phyloP scores from a whole-genome alignment of 2,888 invertebrate species.

The Drosophila mettleri region DNA sequence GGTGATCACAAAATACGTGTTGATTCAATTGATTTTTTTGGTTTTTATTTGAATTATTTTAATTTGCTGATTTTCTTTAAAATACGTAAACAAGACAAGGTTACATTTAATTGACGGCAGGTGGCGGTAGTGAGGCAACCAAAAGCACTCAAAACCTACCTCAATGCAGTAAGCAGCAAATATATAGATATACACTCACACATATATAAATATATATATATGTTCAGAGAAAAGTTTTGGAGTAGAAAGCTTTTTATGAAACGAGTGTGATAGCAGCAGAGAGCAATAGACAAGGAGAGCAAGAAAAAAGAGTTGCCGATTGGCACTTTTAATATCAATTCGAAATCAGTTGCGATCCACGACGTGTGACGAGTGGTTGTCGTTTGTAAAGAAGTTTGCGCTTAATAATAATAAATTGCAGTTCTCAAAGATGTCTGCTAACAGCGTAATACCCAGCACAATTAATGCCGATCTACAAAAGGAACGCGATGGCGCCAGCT shows the following conservation, averaged over 20 bases:
- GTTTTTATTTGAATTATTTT: neutral
- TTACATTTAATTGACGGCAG: neutral
- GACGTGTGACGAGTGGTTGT: slow-evolving; percentile 17
- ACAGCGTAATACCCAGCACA: slow-evolving; percentile 65
- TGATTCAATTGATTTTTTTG: neutral
- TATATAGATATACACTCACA: too few relatives aligned
- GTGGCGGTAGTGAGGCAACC: neutral
- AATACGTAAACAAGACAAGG: neutral
- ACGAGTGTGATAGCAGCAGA: neutral
- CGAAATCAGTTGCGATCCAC: slow-evolving; percentile 25
- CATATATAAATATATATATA: neutral
- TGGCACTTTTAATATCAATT: neutral
- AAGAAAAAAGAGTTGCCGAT: slow-evolving; percentile 1
- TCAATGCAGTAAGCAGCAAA: neutral
- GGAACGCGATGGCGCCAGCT: slow-evolving; percentile 90
- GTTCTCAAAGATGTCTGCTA: slow-evolving; percentile 45
- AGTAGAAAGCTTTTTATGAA: slow-evolving; percentile 1
- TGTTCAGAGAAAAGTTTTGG: neutral
- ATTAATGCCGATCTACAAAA: slow-evolving; percentile 89
- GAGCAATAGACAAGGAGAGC: neutral
- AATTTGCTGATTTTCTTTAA: neutral
- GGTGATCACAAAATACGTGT: neutral
- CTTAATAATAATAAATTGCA: neutral
- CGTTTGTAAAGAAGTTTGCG: neutral
- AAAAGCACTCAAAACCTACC: neutral